A percentile compares a stretch with the other conserved stretches of the same genome.
phyloP scores from a whole-genome alignment of 2,113 vertebrate genomes.

The Progne subis region DNA sequence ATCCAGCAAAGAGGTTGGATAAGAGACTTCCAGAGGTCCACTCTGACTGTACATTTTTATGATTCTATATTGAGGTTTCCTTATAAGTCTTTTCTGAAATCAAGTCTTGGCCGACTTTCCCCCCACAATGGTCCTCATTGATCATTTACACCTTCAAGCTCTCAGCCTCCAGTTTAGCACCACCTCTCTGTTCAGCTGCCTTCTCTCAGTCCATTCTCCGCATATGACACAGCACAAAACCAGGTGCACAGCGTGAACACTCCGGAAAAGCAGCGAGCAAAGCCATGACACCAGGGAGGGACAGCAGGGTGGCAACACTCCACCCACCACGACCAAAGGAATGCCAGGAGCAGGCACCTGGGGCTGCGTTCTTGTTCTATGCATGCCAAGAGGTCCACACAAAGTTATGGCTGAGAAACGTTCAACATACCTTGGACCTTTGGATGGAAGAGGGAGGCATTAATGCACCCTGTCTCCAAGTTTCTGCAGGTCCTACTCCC shows the following conservation, averaged over 20 bases:
- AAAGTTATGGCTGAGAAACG: not conserved
- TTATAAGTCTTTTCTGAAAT: not conserved
- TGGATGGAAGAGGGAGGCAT: not conserved
- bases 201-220: not conserved
- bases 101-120: not conserved
- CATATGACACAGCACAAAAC: fast-evolving
- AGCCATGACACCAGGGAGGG: not conserved
- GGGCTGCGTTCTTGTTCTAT: not conserved
- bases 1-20: not conserved
- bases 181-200: not conserved
- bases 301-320: not conserved
- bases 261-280: not conserved
- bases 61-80: not conserved
- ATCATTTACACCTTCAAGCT: not conserved
- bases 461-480: not conserved
- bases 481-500: not conserved
- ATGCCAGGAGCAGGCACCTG: not conserved
- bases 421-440: not conserved
- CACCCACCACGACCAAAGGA: not conserved
- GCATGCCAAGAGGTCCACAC: not conserved
- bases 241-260: not conserved
- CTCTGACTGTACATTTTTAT: not conserved
- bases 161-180: not conserved
- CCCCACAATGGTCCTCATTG: not conserved
- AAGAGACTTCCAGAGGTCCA: not conserved